Percentiles rank a stretch among this genome's conserved stretches.
Conservation (phyloP, 1,140 invertebrate genomes). For the Coptotermes formosanus region DNA sequence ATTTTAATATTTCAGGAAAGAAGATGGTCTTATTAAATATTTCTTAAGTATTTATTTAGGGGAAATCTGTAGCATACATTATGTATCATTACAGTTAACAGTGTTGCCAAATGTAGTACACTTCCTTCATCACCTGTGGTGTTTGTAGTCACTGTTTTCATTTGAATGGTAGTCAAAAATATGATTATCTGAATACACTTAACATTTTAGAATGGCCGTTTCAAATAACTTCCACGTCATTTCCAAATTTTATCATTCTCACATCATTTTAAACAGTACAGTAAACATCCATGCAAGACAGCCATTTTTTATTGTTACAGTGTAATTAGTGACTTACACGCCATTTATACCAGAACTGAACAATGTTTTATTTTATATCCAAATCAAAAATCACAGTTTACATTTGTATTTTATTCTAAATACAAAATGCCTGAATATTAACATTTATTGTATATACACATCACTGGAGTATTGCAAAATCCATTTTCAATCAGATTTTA, state of each 20-base stretch:
- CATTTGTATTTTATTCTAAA: neutral
- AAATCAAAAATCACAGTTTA: neutral
- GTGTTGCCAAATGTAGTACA: conserved; percentile 11
- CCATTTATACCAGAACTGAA: neutral
- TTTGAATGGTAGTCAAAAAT: neutral
- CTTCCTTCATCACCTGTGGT: neutral
- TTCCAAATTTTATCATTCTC: conserved; percentile 8
- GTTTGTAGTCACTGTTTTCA: neutral
- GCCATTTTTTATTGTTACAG: neutral
- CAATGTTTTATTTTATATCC: neutral
- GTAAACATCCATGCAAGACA: no score
- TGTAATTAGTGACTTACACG: neutral
- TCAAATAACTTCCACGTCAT: neutral
- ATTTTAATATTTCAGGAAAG: neutral
- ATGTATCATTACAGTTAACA: neutral
- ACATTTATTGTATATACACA: no score
- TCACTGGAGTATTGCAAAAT: no score
- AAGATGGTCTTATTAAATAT: neutral
- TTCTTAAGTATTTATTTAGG: conserved; percentile 14
- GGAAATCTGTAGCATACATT: neutral
- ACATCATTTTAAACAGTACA: neutral
- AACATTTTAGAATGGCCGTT: neutral
- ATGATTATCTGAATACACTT: conserved; percentile 1
- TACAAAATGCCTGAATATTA: neutral
- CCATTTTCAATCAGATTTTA: no score